Conservation (phyloP, 2,888 invertebrate species). For the Julus scandinavius region DNA sequence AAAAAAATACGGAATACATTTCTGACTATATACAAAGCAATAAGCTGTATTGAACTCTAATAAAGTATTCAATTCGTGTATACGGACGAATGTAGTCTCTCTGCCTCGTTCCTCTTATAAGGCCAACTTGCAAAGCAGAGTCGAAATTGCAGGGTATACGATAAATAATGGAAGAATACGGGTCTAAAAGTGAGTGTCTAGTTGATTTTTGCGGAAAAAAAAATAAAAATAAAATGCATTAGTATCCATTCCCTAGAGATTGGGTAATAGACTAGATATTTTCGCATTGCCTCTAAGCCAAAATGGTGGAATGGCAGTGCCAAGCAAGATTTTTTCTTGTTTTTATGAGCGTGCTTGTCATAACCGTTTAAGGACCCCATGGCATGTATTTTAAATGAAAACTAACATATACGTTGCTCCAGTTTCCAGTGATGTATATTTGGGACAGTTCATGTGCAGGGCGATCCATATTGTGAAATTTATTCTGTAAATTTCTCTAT, state of each 20-base stretch:
- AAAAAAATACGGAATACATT: constrained; percentile 22
- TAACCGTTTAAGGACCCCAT: constrained; percentile 27
- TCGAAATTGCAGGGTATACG: not conserved
- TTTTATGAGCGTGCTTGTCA: constrained; percentile 26
- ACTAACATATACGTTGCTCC: not conserved
- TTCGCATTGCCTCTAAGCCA: not conserved
- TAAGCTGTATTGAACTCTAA: constrained; percentile 33
- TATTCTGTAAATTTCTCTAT: too few species aligned
- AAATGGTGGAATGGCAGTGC: not conserved
- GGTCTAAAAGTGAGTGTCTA: constrained; percentile 6
- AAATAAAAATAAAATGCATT: not conserved
- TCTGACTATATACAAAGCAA: constrained; percentile 19
- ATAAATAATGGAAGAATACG: constrained; percentile 27
- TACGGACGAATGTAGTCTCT: not conserved
- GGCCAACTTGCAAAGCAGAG: not conserved
- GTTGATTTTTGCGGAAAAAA: constrained; percentile 15
- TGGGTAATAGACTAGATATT: not conserved
- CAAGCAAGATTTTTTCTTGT: not conserved
- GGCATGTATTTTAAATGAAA: constrained; percentile 33
- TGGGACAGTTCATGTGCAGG: too few species aligned
- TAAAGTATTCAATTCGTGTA: constrained; percentile 33
- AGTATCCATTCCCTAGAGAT: not conserved
- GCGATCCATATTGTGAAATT: too few species aligned
- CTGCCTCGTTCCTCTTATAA: not conserved
- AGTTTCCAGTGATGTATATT: too few species aligned